Evolutionary conservation across 2,797 vertebrate genomes (phyloP).

Genomic region (Sebastolobus alascanus): DNA sequence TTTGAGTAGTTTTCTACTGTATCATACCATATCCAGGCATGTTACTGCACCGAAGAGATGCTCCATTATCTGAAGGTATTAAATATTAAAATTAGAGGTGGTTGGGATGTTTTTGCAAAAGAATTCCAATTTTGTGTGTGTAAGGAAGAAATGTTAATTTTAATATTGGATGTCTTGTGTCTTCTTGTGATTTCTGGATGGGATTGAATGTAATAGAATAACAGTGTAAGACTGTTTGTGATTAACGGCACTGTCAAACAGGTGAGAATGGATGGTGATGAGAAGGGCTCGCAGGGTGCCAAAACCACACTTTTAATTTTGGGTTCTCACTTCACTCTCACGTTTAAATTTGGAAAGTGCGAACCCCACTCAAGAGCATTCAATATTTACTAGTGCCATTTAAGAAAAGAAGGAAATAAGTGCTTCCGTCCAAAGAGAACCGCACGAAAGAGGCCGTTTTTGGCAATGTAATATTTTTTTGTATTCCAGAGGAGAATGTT

Average conservation of each 20-base stretch:
- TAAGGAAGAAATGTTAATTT: conserved; percentile 15
- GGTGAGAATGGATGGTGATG: conserved; percentile 40
- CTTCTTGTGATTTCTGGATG: conserved; percentile 14
- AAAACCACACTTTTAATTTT: conserved; percentile 63
- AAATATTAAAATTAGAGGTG: conserved; percentile 32
- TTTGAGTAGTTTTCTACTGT: conserved; percentile 52
- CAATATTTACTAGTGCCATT: conserved; percentile 43
- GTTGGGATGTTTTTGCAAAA: conserved; percentile 4
- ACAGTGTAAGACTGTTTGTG: conserved; percentile 19
- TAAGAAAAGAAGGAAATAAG: conserved; percentile 43
- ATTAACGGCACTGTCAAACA: conserved; percentile 40
- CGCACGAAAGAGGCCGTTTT: conserved; percentile 29
- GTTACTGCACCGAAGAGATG: conserved; percentile 21
- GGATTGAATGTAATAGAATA: conserved; percentile 9
- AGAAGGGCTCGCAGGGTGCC: conserved; percentile 26
- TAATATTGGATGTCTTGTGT: neutral
- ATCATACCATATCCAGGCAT: conserved; percentile 42
- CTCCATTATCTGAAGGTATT: conserved; percentile 38
- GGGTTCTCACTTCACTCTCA: conserved; percentile 39
- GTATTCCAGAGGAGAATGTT: conserved; percentile 17
- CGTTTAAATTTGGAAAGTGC: conserved; percentile 54
- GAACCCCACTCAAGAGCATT: conserved; percentile 32
- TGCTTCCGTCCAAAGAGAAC: conserved; percentile 10
- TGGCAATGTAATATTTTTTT: conserved; percentile 7
- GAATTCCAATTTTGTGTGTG: conserved; percentile 1